phyloP scores from a whole-genome alignment of 2,888 invertebrate species.

The Metallyticus violacea region DNA sequence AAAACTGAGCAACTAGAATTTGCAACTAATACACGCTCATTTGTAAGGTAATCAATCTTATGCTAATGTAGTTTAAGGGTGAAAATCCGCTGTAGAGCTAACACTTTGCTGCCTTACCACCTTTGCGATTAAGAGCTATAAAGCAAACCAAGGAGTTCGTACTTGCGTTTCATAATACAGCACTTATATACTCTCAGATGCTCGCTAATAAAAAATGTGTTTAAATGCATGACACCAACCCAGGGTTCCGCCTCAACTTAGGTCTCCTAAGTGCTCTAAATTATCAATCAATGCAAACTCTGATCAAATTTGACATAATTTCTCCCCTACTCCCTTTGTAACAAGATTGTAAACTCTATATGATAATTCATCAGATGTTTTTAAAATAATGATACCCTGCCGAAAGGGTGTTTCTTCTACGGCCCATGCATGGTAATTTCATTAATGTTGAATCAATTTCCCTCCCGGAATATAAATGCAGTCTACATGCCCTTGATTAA shows the following conservation, averaged over 20 bases:
- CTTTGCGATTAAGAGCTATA: not conserved
- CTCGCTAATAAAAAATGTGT: not conserved
- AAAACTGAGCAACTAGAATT: not conserved
- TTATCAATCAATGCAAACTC: conserved; percentile 19
- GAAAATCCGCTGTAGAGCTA: not conserved
- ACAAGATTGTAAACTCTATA: conserved; percentile 14
- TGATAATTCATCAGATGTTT: not conserved
- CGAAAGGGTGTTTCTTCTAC: not conserved
- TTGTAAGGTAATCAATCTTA: not conserved
- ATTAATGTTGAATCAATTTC: not conserved
- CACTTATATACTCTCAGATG: no score
- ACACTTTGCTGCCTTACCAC: not conserved
- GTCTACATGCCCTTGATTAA: not conserved
- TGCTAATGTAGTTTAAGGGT: not conserved
- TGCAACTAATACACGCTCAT: not conserved
- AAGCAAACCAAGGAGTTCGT: not conserved
- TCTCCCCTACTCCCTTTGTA: not conserved
- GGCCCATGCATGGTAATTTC: not conserved
- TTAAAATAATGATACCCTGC: conserved; percentile 7
- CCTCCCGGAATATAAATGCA: not conserved
- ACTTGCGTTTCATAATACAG: not conserved
- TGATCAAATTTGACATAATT: conserved; percentile 23
- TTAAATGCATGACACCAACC: not conserved
- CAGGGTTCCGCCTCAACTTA: not conserved
- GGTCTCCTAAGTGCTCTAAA: conserved; percentile 4